Evolutionary conservation across 2,888 invertebrate species (phyloP).

Genomic region (Smittia aterrima): DNA sequence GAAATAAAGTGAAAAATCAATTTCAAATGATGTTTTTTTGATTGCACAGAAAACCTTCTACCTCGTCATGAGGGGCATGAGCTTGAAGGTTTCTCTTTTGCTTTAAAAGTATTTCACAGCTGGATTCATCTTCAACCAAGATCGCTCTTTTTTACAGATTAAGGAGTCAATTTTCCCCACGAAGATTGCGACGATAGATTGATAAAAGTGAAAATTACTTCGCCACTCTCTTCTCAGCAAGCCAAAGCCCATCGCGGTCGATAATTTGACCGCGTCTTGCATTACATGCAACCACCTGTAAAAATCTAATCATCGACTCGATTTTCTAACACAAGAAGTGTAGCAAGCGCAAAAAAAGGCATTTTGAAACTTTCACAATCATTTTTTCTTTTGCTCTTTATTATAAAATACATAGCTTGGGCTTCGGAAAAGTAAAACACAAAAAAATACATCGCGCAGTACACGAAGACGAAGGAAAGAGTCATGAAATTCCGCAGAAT

Average conservation of each 20-base stretch:
- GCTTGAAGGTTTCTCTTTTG: too few relatives aligned
- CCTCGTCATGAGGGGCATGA: too few relatives aligned
- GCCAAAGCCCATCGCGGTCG: background rate
- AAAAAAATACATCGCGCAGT: slow-evolving; percentile 21
- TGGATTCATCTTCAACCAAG: too few relatives aligned
- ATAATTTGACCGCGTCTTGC: slow-evolving; percentile 18
- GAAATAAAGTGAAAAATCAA: slow-evolving; percentile 29
- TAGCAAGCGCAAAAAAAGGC: slow-evolving; percentile 15
- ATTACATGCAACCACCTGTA: slow-evolving; percentile 37
- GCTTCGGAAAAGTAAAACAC: slow-evolving; percentile 23
- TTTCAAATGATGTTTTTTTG: background rate
- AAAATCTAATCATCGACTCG: slow-evolving; percentile 38
- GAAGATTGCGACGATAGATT: background rate
- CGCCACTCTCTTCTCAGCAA: background rate
- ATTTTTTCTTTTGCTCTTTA: slow-evolving; percentile 20
- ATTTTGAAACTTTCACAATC: slow-evolving; percentile 38
- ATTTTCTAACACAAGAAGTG: slow-evolving; percentile 36
- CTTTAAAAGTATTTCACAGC: too few relatives aligned
- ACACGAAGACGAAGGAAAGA: background rate
- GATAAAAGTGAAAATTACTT: slow-evolving; percentile 27
- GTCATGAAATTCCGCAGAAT: slow-evolving; percentile 37
- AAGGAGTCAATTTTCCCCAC: too few relatives aligned
- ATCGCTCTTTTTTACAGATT: too few relatives aligned
- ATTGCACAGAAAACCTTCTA: background rate
- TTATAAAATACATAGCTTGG: slow-evolving; percentile 35